Evolutionary conservation across 2,797 vertebrate genomes (phyloP), one percentile per base, ranked within the genome.

Genomic region (Tragopan temminckii): DNA sequence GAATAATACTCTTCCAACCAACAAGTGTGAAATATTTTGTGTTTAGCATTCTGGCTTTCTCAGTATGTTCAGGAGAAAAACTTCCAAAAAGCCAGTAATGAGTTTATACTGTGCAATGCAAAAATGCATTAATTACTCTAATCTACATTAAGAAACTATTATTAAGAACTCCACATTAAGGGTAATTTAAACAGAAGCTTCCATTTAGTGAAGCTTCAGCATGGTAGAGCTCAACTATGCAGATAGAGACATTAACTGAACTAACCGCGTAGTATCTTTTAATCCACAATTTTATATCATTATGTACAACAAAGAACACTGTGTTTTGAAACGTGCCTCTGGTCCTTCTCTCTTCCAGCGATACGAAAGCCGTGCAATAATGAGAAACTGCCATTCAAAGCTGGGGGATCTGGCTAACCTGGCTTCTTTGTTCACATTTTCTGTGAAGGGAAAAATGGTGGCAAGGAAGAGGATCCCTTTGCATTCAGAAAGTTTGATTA

Each of bases 51-150:
- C 59, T 36, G 36, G 3, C 57, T 68, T 80, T 71, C 57, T 85
- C 61, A 76, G 16, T 33, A 59, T n/a, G 29, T 69, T 93, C 46
- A 59, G 64, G 36, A 89, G 52, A 67, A 87, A 79, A 84, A 42
- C 36, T 76, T 79, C 45, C 21, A 31, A 38, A 61, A 69, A 62
- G 23, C 53, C 81, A 59, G 19, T 27, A 72, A 77, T 55, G 53
- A 80, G 18, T 87, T 94, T 81, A 69, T 25, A 66, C 40, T 58
- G 3, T 31, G 25, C 19, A 57, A 52, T 25, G 72, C 55, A 90
- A 95, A 97, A 96, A 89, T 93, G 15, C 71, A 42, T 94, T 93
- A 74, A 70, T 83, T 96, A 89, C 40, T 96, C 78, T 87, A 83
- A 74, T 64, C 78, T 94, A 79, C 93, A 89, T 91, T 82, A 89